Evolutionary conservation across 2,888 invertebrate species (phyloP).

Genomic region (Hartigia nigra): DNA sequence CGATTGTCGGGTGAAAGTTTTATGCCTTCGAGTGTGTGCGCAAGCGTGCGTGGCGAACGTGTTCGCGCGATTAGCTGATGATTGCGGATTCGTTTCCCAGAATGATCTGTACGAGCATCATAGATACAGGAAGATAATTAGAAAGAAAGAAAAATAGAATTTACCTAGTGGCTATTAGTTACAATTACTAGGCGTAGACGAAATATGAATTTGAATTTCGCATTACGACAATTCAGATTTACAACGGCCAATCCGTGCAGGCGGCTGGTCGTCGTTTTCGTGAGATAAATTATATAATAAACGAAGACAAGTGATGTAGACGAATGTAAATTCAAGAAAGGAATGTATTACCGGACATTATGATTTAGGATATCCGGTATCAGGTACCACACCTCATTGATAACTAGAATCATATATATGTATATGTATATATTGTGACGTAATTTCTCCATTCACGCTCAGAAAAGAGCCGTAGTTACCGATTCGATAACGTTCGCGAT

Average conservation of each 20-base stretch:
- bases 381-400: slow-evolving; percentile 13
- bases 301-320: slow-evolving; percentile 6
- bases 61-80: not conserved
- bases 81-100: not conserved
- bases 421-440: slow-evolving; percentile 16
- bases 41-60: not conserved
- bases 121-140: not conserved
- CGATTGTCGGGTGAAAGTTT: slow-evolving; percentile 5
- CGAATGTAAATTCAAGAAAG: slow-evolving; percentile 1
- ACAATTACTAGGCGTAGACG: no score
- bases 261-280: not conserved
- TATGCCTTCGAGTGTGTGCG: slow-evolving; percentile 3
- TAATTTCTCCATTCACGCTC: no score
- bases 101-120: not conserved
- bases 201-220: not conserved
- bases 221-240: not conserved
- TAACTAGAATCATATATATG: slow-evolving; percentile 13
- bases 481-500: no score
- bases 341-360: slow-evolving; percentile 13
- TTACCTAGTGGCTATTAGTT: no score
- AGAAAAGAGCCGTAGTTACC: no score
- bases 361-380: slow-evolving; percentile 14
- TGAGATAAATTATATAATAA: not conserved
- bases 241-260: not conserved
- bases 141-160: not conserved